These are phyloP conservation scores for Heterocephalus glaber DNA, from an alignment of 2,113 vertebrate genomes.

Conservation along the genomic window DNA sequence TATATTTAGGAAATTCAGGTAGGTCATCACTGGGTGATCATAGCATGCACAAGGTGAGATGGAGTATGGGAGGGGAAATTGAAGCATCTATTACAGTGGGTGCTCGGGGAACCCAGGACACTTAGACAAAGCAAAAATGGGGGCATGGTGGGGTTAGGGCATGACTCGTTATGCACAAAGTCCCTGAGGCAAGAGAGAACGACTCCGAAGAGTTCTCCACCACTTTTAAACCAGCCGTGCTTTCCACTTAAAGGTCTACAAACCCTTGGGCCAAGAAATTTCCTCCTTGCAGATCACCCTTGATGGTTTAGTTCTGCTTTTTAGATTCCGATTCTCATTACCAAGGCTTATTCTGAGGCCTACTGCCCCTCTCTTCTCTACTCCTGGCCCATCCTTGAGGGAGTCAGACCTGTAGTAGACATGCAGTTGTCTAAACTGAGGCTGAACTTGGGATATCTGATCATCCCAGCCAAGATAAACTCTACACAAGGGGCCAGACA, in stretches of 20 bases:
- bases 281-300: background rate
- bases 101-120: background rate
- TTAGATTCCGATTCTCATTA: background rate
- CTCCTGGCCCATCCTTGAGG: background rate
- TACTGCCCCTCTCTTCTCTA: background rate
- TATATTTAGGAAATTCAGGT: background rate
- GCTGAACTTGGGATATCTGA: background rate
- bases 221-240: background rate
- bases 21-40: background rate
- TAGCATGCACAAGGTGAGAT: background rate
- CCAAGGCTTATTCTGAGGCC: background rate
- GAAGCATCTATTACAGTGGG: background rate
- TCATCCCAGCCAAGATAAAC: background rate
- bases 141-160: too few relatives aligned
- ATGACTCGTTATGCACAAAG: background rate
- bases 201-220: background rate
- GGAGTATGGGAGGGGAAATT: too few relatives aligned
- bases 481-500: fast-evolving
- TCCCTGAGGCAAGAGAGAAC: background rate
- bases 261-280: background rate
- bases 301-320: background rate
- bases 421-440: background rate
- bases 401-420: background rate
- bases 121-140: background rate
- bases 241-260: background rate